Evolutionary conservation across 2,888 invertebrate species (phyloP).

Genomic region (Drosophila tripunctata): DNA sequence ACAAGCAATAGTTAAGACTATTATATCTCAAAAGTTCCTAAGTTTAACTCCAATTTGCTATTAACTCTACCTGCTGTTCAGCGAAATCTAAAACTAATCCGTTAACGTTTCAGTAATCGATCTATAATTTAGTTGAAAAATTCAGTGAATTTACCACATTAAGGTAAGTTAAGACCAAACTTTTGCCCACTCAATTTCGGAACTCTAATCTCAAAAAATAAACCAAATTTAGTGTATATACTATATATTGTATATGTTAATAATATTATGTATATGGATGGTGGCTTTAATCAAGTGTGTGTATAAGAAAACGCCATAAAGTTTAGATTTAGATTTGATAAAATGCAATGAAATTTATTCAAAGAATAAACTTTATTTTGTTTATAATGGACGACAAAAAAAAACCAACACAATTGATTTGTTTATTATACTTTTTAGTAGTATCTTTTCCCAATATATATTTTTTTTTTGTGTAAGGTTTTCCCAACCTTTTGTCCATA

Average conservation of each 20-base stretch:
- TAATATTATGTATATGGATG: not conserved
- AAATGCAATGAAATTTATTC: slow-evolving; percentile 43
- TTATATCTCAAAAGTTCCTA: no score
- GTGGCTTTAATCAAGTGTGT: not conserved
- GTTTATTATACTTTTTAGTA: slow-evolving; percentile 33
- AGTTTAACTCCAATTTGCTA: no score
- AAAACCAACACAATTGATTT: slow-evolving; percentile 36
- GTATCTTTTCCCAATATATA: slow-evolving; percentile 13
- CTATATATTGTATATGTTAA: not conserved
- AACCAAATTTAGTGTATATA: not conserved
- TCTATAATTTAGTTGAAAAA: no score
- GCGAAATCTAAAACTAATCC: no score
- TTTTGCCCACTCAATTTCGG: no score
- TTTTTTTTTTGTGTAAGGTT: slow-evolving; percentile 20
- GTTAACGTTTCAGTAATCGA: no score
- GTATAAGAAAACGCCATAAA: not conserved
- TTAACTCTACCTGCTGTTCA: no score
- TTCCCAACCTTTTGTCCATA: not conserved
- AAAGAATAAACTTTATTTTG: slow-evolving; percentile 68
- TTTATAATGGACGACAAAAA: slow-evolving; percentile 9
- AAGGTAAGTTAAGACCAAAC: not conserved
- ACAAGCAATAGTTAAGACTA: no score
- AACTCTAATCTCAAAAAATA: no score
- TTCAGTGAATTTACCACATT: no score
- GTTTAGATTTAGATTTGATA: no score